Conservation (phyloP, 2,888 invertebrate species). For the Lepidonotus clava region DNA sequence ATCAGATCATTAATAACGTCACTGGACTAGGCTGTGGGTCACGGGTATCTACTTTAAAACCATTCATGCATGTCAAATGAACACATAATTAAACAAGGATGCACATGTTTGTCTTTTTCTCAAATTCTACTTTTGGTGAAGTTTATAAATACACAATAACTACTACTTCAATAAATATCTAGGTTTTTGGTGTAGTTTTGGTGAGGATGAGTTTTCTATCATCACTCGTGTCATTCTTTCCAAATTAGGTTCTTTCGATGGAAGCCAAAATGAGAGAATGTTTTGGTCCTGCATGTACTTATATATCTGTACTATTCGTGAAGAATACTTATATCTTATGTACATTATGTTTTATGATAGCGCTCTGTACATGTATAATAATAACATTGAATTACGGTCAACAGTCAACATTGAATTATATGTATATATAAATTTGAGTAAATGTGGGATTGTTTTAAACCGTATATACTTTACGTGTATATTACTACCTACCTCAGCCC, state of each 20-base stretch:
- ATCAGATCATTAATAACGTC: no score
- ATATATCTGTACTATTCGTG: no score
- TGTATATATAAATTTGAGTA: conserved; percentile 51
- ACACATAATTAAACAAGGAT: background rate
- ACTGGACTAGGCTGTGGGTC: no score
- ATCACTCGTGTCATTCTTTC: background rate
- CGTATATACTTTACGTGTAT: conserved; percentile 2
- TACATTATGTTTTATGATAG: conserved; percentile 16
- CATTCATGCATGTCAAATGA: background rate
- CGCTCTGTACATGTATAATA: conserved; percentile 36
- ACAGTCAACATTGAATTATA: conserved; percentile 51
- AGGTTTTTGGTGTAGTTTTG: background rate
- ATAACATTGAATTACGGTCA: conserved; percentile 28
- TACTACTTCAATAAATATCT: no score
- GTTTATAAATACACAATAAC: background rate
- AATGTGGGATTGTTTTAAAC: conserved; percentile 7
- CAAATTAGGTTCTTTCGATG: background rate
- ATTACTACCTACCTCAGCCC: conserved; percentile 35
- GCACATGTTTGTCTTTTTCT: background rate
- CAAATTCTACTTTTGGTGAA: background rate
- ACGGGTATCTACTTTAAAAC: background rate
- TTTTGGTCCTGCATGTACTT: no score
- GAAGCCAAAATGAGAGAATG: background rate
- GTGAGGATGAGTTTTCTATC: background rate
- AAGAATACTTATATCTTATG: background rate